Evolutionary conservation across 2,888 invertebrate genomes (phyloP).

Genomic region (Callimorpha dominula): DNA sequence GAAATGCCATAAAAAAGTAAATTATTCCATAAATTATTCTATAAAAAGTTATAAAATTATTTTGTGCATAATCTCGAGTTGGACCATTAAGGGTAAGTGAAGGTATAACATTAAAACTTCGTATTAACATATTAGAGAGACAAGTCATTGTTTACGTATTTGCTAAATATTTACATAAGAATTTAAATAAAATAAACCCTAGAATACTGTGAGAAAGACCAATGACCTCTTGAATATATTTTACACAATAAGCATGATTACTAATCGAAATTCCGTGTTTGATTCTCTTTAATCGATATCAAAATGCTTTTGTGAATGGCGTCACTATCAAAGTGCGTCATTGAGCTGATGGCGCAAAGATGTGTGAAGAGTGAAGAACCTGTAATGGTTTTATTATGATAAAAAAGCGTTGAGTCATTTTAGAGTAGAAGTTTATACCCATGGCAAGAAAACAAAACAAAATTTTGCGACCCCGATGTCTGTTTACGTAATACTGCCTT

Average conservation of each 20-base stretch:
- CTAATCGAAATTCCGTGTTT: constrained; percentile 17
- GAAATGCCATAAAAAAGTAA: not conserved
- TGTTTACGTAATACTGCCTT: not conserved
- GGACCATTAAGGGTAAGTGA: not conserved
- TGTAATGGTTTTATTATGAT: constrained; percentile 64
- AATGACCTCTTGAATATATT: constrained; percentile 4
- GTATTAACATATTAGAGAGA: not conserved
- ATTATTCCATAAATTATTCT: too few relatives aligned
- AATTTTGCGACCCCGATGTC: not conserved
- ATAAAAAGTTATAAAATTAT: not conserved
- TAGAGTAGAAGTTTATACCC: constrained; percentile 6
- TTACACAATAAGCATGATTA: constrained; percentile 8
- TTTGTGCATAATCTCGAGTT: not conserved
- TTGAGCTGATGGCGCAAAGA: constrained; percentile 43
- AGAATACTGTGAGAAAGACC: constrained; percentile 8
- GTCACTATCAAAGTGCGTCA: constrained; percentile 49
- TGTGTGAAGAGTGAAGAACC: constrained; percentile 53
- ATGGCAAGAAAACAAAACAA: constrained; percentile 2
- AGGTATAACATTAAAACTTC: not conserved
- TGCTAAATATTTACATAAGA: constrained; percentile 16
- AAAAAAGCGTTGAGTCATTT: constrained; percentile 55
- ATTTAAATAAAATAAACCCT: constrained; percentile 15
- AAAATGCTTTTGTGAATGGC: constrained; percentile 25
- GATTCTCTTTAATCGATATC: constrained; percentile 36
- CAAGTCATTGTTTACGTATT: constrained; percentile 9